phyloP scores from a whole-genome alignment of 1,140 invertebrate genomes.

The Lineus longissimus region DNA sequence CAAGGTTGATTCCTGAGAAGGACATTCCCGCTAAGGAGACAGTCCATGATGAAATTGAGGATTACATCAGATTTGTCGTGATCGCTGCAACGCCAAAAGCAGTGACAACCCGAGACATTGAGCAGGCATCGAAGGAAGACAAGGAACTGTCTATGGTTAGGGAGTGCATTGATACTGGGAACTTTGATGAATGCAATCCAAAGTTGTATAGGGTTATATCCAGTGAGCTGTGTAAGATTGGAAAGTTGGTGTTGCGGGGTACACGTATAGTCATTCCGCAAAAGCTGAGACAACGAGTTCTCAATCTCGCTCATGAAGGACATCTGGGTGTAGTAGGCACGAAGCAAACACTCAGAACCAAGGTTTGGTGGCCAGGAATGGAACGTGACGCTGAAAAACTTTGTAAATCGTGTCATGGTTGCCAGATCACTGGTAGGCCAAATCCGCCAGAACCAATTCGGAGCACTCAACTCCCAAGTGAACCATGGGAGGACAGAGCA shows the following conservation, averaged over 20 bases:
- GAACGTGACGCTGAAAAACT: constrained; percentile 25
- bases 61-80: constrained; percentile 9
- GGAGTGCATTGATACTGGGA: background rate
- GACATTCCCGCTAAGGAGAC: background rate
- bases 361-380: constrained; percentile 27
- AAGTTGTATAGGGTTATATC: constrained; percentile 9
- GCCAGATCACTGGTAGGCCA: constrained; percentile 19
- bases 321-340: constrained; percentile 22
- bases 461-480: constrained; percentile 13
- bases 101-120: constrained; percentile 13
- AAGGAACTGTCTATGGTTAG: constrained; percentile 9
- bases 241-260: constrained; percentile 19
- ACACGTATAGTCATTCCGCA: constrained; percentile 18
- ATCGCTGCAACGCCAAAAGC: background rate
- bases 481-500: constrained; percentile 22
- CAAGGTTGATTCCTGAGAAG: background rate
- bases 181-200: background rate
- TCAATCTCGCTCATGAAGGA: constrained; percentile 19
- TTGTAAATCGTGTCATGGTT: constrained; percentile 22
- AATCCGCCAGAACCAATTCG: constrained; percentile 19
- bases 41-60: background rate
- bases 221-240: constrained; percentile 16
- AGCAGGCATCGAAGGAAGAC: constrained; percentile 10
- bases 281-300: background rate
- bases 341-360: constrained; percentile 21